These are phyloP conservation scores for Cryptotermes secundus DNA, from an alignment of 1,140 invertebrate genomes.

Conservation along the genomic window DNA sequence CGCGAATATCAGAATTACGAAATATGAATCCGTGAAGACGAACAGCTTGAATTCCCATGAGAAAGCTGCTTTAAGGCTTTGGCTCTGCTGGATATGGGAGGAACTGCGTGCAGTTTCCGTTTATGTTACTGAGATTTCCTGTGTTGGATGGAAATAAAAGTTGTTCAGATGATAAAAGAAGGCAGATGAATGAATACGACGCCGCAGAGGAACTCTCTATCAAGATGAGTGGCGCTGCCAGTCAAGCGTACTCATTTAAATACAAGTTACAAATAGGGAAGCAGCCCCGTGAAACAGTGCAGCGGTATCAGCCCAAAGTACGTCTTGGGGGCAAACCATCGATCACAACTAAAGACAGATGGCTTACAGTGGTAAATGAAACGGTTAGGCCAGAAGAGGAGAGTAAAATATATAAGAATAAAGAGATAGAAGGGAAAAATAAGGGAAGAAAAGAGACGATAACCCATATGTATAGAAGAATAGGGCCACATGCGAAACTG, in stretches of 20 bases:
- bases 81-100: too few relatives aligned
- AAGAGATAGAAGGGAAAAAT: not conserved
- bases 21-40: too few relatives aligned
- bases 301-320: not conserved
- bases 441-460: not conserved
- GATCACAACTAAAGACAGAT: conserved; percentile 16
- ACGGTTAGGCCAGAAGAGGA: not conserved
- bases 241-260: not conserved
- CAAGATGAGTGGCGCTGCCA: not conserved
- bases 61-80: too few relatives aligned
- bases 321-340: not conserved
- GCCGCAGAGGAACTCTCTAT: not conserved
- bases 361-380: conserved; percentile 16
- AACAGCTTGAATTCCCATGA: too few relatives aligned
- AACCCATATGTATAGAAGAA: not conserved
- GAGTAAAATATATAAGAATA: not conserved
- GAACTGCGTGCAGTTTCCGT: too few relatives aligned
- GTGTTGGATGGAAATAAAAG: not conserved
- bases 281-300: not conserved
- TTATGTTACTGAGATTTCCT: not conserved
- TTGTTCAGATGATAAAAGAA: not conserved
- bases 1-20: too few relatives aligned
- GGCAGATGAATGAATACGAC: not conserved
- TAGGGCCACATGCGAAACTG: not conserved
- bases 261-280: not conserved